Evolutionary conservation across 2,113 vertebrate genomes (phyloP).

Genomic region (Petrocephalus microphthalmus): DNA sequence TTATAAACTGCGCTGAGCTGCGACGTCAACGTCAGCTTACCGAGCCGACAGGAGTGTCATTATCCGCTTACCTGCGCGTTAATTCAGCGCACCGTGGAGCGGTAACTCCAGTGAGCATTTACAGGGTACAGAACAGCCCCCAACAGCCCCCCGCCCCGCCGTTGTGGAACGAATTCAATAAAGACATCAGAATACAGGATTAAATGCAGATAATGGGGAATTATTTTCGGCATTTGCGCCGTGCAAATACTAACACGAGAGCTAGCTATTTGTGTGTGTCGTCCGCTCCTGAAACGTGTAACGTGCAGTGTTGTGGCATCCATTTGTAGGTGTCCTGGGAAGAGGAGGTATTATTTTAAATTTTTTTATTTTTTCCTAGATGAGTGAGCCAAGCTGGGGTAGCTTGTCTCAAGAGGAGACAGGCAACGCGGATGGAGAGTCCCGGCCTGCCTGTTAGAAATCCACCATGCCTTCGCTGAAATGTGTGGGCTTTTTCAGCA

Average conservation of each 20-base stretch:
- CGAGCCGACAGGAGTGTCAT: not conserved
- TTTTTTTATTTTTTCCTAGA: not conserved
- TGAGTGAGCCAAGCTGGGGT: not conserved
- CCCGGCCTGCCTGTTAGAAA: not conserved
- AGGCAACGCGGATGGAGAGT: not conserved
- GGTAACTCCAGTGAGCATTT: not conserved
- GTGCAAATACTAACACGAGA: not conserved
- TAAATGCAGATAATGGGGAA: not conserved
- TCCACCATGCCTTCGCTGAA: not conserved
- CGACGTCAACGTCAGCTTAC: not conserved
- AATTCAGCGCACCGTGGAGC: not conserved
- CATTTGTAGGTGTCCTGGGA: not conserved
- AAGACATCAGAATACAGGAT: not conserved
- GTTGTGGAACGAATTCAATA: not conserved
- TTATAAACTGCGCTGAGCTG: not conserved
- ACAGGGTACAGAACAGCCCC: not conserved
- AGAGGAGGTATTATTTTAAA: not conserved
- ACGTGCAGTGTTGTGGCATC: not conserved
- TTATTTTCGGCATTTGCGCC: not conserved
- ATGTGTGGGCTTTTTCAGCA: not conserved
- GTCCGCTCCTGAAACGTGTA: not conserved
- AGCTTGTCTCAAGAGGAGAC: not conserved
- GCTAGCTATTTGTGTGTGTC: not conserved
- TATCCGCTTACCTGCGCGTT: constrained; percentile 1
- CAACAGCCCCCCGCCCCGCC: not conserved